Evolutionary conservation across 2,797 vertebrate genomes (phyloP).

Genomic region (Danio tinwini): DNA sequence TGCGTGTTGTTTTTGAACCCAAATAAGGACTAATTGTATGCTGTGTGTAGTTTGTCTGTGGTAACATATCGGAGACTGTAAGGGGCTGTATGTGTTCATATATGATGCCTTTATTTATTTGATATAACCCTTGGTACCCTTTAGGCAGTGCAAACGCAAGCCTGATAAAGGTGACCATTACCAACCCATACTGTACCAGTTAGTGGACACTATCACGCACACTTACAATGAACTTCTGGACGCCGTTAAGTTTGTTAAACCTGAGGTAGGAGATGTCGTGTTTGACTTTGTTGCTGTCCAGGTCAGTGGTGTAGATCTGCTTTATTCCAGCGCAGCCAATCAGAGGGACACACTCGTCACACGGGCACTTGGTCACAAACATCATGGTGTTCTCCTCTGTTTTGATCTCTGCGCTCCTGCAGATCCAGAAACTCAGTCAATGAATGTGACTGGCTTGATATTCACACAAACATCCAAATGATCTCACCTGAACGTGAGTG

Average conservation of each 20-base stretch:
- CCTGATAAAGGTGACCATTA: no score
- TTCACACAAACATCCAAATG: neutral
- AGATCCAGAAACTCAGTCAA: constrained; percentile 24
- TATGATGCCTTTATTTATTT: no score
- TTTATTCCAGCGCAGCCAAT: constrained; percentile 91
- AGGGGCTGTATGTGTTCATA: no score
- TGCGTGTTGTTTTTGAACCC: no score
- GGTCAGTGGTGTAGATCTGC: constrained; percentile 91
- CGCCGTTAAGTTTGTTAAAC: constrained; percentile 82
- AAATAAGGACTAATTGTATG: no score
- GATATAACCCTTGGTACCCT: no score
- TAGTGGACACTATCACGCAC: no score
- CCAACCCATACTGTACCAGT: no score
- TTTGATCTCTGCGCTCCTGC: constrained; percentile 86
- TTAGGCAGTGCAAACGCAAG: no score
- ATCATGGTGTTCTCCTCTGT: constrained; percentile 87
- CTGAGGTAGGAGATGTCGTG: constrained; percentile 93
- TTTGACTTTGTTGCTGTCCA: constrained; percentile 90
- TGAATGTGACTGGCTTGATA: no score
- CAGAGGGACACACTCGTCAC: constrained; percentile 94
- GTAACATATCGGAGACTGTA: no score
- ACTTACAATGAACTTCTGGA: constrained; percentile 90
- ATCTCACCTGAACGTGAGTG: constrained; percentile 92
- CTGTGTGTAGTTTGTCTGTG: no score
- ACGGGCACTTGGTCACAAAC: constrained; percentile 96